Evolutionary conservation across 2,888 invertebrate species (phyloP), one percentile per base, ranked within the genome.

Genomic region (Mesopsocus fuscifrons): DNA sequence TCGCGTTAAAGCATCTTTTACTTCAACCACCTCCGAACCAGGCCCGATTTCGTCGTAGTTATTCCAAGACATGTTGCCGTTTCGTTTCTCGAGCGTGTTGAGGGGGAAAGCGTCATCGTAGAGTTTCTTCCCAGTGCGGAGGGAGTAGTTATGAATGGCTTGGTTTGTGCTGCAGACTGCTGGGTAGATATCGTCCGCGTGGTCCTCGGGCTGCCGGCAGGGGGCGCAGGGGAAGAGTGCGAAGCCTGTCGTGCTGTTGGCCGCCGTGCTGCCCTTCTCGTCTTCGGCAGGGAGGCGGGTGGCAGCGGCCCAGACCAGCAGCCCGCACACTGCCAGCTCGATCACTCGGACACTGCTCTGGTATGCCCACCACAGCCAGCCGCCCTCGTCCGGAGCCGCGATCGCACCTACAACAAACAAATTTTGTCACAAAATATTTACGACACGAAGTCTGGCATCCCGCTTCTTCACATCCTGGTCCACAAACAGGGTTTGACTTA

Each of bases 301-400:
- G 44, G 87, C 84, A 38, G 85, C 83, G 8, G 91, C 87, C 72
- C 87, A 89, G 1, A 82, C 81, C 51, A 88, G 68, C 43, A 87
- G 67, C 3, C 80, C 77, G 52, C 89, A 83, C 54, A 91, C 81
- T n/a, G 79, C 74, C 35, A 91, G 74, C 62, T 92, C 92, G 42
- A 88, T 71, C 4, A 88, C 66, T 20, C 91, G 71, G 42, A 88
- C 71, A 0, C 81, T 79, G 55, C 87, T 77, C 56, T 91, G 87
- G 63, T 84, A 89, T 16, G 83, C 80, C 87, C 88, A 91, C 67
- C 89, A 80, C 3, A 88, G 68, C 92, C 92, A 92, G 47, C 68
- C 57, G 1, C 49, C 48, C 52, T 63, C 52, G 52, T 60, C 62
- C 48, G 57, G 61, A 20, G 52, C 53, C 33, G 52, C 52, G 26